Conservation (phyloP, 2,888 invertebrate species). For the Chouioia cunea region DNA sequence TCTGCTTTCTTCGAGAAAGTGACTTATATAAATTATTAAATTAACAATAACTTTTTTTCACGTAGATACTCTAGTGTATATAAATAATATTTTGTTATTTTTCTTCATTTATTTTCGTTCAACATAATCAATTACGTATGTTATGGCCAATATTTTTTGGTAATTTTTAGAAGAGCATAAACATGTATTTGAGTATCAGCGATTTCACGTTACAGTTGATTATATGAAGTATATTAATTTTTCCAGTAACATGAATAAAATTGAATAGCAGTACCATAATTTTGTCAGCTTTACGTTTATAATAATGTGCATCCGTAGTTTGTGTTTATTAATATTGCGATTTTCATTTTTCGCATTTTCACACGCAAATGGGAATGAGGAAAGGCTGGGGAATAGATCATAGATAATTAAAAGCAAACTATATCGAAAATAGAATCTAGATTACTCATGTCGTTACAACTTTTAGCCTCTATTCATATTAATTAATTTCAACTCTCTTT, state of each 20-base stretch:
- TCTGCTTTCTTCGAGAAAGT: constrained; percentile 29
- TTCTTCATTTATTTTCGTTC: too few relatives aligned
- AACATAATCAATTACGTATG: too few relatives aligned
- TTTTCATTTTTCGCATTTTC: background rate
- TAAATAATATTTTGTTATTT: too few relatives aligned
- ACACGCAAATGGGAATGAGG: background rate
- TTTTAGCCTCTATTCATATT: background rate
- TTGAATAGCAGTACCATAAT: too few relatives aligned
- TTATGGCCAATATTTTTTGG: too few relatives aligned
- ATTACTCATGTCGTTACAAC: constrained; percentile 22
- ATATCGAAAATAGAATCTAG: constrained; percentile 38
- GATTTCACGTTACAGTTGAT: too few relatives aligned
- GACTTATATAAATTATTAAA: background rate
- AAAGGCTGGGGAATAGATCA: constrained; percentile 33
- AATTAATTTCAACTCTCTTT: constrained; percentile 13
- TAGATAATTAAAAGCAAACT: constrained; percentile 15
- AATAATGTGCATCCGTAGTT: background rate
- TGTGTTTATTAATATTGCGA: background rate
- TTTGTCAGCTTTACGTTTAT: background rate
- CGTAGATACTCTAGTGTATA: too few relatives aligned
- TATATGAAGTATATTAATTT: too few relatives aligned
- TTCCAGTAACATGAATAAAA: too few relatives aligned
- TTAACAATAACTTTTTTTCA: background rate
- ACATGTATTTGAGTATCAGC: too few relatives aligned
- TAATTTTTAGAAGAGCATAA: too few relatives aligned